A percentile compares a stretch with the other conserved stretches of the same genome.
Conservation (phyloP, 2,113 vertebrate species). For the Trichechus manatus region DNA sequence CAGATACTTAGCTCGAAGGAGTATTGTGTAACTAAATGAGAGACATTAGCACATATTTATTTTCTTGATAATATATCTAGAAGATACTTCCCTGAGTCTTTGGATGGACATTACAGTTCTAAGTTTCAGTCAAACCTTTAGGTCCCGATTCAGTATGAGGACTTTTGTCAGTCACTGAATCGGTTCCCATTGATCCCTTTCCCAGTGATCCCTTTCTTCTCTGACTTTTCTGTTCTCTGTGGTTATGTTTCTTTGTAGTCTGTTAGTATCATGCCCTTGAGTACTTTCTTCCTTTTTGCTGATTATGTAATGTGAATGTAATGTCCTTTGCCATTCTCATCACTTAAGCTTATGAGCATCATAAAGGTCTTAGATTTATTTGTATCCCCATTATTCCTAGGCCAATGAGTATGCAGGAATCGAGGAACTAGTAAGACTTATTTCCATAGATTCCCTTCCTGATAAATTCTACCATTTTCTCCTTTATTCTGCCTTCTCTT, state of each 20-base stretch:
- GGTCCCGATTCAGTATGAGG: background rate
- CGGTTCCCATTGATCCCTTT: background rate
- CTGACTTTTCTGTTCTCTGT: background rate
- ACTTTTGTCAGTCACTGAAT: background rate
- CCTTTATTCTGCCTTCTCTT: constrained; percentile 1
- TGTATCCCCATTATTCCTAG: background rate
- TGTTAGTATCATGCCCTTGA: background rate
- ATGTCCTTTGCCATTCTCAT: background rate
- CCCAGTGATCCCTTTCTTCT: background rate
- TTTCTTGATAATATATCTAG: constrained; percentile 16
- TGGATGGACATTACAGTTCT: background rate
- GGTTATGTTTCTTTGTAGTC: background rate
- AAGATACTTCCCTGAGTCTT: background rate
- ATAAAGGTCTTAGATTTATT: constrained; percentile 10
- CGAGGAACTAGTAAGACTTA: background rate
- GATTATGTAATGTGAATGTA: background rate
- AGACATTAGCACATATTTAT: background rate
- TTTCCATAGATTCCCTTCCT: constrained; percentile 24
- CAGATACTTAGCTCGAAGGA: background rate
- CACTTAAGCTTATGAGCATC: background rate
- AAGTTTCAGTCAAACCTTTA: background rate
- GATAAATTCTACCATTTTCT: background rate
- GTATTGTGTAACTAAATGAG: background rate
- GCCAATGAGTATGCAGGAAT: background rate
- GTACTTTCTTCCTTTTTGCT: background rate